These are phyloP conservation scores for Ramphastos sulfuratus DNA, from an alignment of 2,113 vertebrate species.

Conservation along the genomic window DNA sequence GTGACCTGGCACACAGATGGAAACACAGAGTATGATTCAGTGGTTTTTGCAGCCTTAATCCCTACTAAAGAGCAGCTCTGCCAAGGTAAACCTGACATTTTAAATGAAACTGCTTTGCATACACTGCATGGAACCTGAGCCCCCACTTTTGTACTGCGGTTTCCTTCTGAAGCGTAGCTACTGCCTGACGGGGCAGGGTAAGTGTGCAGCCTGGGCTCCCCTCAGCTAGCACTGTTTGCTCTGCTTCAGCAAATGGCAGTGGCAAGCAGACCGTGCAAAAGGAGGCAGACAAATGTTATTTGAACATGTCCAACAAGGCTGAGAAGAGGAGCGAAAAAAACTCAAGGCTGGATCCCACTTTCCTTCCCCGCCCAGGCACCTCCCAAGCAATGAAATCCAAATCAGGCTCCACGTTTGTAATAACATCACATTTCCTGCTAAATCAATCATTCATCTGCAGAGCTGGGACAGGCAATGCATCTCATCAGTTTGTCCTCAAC, in stretches of 20 bases:
- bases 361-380: constrained; percentile 47
- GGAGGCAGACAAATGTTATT: not conserved
- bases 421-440: constrained; percentile 43
- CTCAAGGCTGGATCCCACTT: constrained; percentile 1
- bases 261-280: not conserved
- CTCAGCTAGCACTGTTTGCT: not conserved
- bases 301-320: not conserved
- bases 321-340: not conserved
- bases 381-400: constrained; percentile 28
- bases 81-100: constrained; percentile 77
- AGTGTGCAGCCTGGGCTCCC: constrained; percentile 23
- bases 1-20: constrained; percentile 67
- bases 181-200: constrained; percentile 37
- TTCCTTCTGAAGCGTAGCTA: constrained; percentile 68
- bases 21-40: constrained; percentile 69
- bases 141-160: constrained; percentile 53
- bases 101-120: constrained; percentile 69
- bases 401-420: constrained; percentile 33
- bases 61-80: constrained; percentile 58
- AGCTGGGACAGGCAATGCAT: not conserved
- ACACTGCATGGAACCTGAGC: constrained; percentile 67
- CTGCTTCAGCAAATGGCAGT: not conserved
- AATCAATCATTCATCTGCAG: constrained; percentile 25
- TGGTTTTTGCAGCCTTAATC: constrained; percentile 62
- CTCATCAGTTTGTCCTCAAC: not conserved